These are phyloP conservation scores for Torymus texanus DNA, from an alignment of 2,888 invertebrate genomes.

Conservation along the genomic window DNA sequence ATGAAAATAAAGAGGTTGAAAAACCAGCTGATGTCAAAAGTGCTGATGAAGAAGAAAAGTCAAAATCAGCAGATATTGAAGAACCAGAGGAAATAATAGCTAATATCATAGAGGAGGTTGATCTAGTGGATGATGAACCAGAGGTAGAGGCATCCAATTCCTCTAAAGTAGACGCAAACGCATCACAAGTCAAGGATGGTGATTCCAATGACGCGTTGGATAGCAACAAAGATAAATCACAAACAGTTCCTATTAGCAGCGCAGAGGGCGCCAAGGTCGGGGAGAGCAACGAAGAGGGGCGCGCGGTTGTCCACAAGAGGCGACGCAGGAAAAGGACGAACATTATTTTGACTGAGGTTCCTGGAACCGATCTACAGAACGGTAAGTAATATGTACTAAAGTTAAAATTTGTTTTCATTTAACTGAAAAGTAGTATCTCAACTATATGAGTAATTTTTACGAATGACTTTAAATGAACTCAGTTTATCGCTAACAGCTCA, in stretches of 20 bases:
- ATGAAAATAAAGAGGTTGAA: not conserved
- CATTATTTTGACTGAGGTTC: slow-evolving; percentile 15
- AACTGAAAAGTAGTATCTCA: too few species aligned
- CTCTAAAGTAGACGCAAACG: not conserved
- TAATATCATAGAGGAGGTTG: slow-evolving; percentile 51
- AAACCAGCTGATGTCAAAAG: not conserved
- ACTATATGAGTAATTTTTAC: too few species aligned
- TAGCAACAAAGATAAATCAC: slow-evolving; percentile 29
- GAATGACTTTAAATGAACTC: too few species aligned
- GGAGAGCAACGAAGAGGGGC: slow-evolving; percentile 45
- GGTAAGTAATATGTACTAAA: slow-evolving; percentile 23
- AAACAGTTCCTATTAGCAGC: slow-evolving; percentile 43
- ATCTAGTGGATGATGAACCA: slow-evolving; percentile 53
- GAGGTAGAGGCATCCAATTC: slow-evolving; percentile 14
- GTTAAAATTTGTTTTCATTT: too few species aligned
- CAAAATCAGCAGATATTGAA: slow-evolving; percentile 4
- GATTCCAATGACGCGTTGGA: not conserved
- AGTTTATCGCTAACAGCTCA: too few species aligned
- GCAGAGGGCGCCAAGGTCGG: slow-evolving; percentile 23
- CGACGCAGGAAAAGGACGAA: slow-evolving; percentile 45
- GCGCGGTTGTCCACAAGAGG: slow-evolving; percentile 45
- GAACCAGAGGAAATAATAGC: slow-evolving; percentile 31
- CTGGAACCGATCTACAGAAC: not conserved
- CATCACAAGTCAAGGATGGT: slow-evolving; percentile 16
- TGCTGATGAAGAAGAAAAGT: slow-evolving; percentile 9